phyloP scores from a whole-genome alignment of 2,888 invertebrate species.

The Agrochola litura region DNA sequence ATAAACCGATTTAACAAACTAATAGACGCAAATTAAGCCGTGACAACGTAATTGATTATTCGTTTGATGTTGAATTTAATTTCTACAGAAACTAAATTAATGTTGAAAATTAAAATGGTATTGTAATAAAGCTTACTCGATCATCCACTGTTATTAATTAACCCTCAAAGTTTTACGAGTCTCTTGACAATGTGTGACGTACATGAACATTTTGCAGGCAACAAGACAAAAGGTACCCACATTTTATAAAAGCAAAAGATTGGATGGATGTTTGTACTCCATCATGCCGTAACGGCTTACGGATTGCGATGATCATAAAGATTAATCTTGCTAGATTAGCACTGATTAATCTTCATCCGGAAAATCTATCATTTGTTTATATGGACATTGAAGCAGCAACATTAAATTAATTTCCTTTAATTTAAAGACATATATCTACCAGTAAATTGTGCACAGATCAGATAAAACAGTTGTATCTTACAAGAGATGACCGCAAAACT shows the following conservation, averaged over 20 bases:
- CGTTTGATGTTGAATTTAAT: conserved; percentile 28
- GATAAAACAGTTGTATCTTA: conserved; percentile 19
- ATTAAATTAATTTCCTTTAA: conserved; percentile 22
- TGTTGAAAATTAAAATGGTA: conserved; percentile 34
- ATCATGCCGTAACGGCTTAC: not conserved
- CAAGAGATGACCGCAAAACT: conserved; percentile 35
- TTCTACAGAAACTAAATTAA: conserved; percentile 20
- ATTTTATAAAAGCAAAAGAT: conserved; percentile 19
- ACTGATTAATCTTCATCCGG: conserved; percentile 11
- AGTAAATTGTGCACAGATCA: conserved; percentile 28
- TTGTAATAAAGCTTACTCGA: conserved; percentile 48
- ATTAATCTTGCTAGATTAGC: conserved; percentile 5
- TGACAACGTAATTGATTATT: conserved; percentile 42
- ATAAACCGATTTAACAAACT: conserved; percentile 32
- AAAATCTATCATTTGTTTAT: conserved; percentile 22
- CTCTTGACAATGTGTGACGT: conserved; percentile 31
- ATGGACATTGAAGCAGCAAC: not conserved
- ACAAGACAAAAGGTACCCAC: not conserved
- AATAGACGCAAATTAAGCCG: conserved; percentile 37
- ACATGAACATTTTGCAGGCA: conserved; percentile 21
- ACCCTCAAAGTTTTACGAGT: conserved; percentile 40
- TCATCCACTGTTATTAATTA: conserved; percentile 43
- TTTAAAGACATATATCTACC: conserved; percentile 7
- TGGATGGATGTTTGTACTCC: not conserved
- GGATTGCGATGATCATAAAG: conserved; percentile 7